A percentile compares a stretch with the other conserved stretches of the same genome.
These are phyloP conservation scores for Oreochromis mossambicus DNA, from an alignment of 2,797 vertebrate species.

Conservation along the genomic window DNA sequence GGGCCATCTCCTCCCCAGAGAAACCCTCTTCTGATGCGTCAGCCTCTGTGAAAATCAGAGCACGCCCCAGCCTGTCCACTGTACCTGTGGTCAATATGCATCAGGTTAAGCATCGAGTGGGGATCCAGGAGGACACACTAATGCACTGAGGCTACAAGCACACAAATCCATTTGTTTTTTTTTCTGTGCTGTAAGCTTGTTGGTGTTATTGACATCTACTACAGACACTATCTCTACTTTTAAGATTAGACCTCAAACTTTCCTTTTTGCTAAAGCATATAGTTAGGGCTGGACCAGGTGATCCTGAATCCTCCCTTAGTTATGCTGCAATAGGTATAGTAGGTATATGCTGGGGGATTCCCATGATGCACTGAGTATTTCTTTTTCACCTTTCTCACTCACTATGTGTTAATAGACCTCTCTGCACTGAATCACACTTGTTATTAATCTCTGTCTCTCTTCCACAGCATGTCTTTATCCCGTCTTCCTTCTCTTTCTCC, in stretches of 20 bases:
- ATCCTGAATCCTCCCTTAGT: background rate
- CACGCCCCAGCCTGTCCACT: conserved; percentile 75
- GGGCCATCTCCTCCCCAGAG: conserved; percentile 56
- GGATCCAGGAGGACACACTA: background rate
- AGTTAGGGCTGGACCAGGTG: background rate
- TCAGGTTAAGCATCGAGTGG: background rate
- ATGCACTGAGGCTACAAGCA: background rate
- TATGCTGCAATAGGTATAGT: background rate
- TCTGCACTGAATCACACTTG: background rate
- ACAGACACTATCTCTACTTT: background rate
- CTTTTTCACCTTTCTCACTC: background rate
- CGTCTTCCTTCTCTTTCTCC: no score
- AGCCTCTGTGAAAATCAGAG: conserved; percentile 62
- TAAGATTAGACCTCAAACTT: background rate
- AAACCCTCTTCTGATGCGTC: conserved; percentile 48
- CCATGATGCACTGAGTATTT: background rate
- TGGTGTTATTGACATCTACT: background rate
- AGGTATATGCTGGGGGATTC: background rate
- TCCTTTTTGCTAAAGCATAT: background rate
- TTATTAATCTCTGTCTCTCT: background rate
- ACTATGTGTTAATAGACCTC: accelerated
- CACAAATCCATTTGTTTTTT: background rate
- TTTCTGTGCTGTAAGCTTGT: background rate
- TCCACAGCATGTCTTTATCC: background rate
- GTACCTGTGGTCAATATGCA: conserved; percentile 60